Percentiles rank a stretch among this genome's conserved stretches.
These are phyloP conservation scores for Gopherus flavomarginatus DNA, from an alignment of 2,113 vertebrate genomes.

Conservation along the genomic window DNA sequence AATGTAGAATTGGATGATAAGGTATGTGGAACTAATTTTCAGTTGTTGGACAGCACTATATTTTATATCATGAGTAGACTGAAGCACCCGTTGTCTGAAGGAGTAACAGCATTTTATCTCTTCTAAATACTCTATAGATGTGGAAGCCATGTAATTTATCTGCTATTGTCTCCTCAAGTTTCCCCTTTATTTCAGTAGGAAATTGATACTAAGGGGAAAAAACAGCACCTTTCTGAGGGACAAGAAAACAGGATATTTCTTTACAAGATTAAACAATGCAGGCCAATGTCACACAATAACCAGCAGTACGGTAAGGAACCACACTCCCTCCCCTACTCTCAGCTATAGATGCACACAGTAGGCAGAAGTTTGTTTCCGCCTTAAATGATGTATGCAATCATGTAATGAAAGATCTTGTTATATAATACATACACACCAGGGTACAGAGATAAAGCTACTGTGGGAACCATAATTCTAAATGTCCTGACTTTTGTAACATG, in stretches of 20 bases:
- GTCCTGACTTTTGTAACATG: neutral
- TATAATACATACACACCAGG: neutral
- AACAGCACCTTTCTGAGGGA: neutral
- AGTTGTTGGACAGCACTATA: neutral
- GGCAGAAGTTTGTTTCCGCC: neutral
- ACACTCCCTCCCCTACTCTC: neutral
- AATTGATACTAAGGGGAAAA: neutral
- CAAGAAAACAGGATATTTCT: neutral
- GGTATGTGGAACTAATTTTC: neutral
- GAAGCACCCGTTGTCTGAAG: neutral
- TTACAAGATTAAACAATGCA: neutral
- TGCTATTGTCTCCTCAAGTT: neutral
- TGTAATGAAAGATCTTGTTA: neutral
- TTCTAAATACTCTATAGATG: neutral
- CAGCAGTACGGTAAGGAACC: neutral
- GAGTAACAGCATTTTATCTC: neutral
- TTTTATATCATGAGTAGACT: neutral
- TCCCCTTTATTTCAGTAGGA: conserved; percentile 32
- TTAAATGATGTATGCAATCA: neutral
- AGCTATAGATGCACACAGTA: neutral
- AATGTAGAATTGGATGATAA: neutral
- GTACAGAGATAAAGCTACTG: neutral
- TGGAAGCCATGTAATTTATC: neutral
- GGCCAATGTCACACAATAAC: neutral
- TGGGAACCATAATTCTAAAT: neutral